A percentile compares a stretch with the other conserved stretches of the same genome.
Evolutionary conservation across 1,140 invertebrate genomes (phyloP).

Genomic region (Neocloeon triangulifer): DNA sequence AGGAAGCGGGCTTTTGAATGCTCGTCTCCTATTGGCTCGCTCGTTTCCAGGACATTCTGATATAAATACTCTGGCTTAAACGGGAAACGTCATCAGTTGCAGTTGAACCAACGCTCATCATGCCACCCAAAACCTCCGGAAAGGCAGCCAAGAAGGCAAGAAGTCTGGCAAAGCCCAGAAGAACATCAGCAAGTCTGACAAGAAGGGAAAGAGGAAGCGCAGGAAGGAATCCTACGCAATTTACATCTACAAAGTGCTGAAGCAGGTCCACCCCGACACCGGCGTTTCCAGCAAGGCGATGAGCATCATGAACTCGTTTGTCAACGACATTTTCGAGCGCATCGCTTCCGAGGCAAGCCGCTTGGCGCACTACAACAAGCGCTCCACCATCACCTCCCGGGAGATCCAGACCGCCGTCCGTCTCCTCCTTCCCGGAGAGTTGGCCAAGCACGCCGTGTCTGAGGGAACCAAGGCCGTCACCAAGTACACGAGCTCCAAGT

Average conservation of each 20-base stretch:
- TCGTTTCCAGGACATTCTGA: too few relatives aligned
- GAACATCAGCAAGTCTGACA: constrained; percentile 26
- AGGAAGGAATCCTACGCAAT: not conserved
- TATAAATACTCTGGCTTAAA: too few relatives aligned
- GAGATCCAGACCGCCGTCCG: constrained; percentile 37
- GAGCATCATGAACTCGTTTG: constrained; percentile 37
- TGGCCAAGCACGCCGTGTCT: constrained; percentile 32
- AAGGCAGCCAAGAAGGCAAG: constrained; percentile 27
- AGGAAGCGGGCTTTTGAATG: too few relatives aligned
- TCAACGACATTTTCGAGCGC: constrained; percentile 40
- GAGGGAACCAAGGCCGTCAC: constrained; percentile 33
- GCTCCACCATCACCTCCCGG: constrained; percentile 25
- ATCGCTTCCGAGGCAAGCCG: constrained; percentile 44
- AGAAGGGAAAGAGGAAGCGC: constrained; percentile 22
- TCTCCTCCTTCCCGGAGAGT: constrained; percentile 32
- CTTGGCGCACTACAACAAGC: constrained; percentile 38
- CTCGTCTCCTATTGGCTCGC: too few relatives aligned
- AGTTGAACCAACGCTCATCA: too few relatives aligned
- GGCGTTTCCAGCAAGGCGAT: constrained; percentile 37
- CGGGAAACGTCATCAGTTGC: too few relatives aligned
- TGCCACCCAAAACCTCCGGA: constrained; percentile 10
- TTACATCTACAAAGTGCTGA: constrained; percentile 23
- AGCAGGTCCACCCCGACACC: constrained; percentile 32
- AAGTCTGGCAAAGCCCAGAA: constrained; percentile 29
- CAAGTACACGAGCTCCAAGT: constrained; percentile 29